Base-by-base conservation (phyloP, 2,888 invertebrate species). In the Helicoverpa assulta region DNA sequence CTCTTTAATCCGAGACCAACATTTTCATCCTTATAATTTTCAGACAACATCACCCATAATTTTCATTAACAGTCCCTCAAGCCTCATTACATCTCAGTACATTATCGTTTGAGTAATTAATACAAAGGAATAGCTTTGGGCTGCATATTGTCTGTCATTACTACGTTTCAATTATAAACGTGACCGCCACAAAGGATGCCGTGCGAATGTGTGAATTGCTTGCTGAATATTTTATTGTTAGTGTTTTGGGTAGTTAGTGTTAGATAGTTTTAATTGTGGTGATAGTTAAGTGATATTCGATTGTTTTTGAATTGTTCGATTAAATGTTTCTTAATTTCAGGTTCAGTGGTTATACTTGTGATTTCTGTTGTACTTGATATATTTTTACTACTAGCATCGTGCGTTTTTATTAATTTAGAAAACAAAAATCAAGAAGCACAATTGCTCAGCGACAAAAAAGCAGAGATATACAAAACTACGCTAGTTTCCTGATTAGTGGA, bases 81-180 rank as follows among this genome's bases (percentile, higher is more conserved):
- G 53, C 5, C 19, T 70, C 52, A 67, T 82, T 70, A 72, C 52
- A 51, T 2, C 50, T 52, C 29, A 52, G 65, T 26, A 57, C 55
- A 69, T 78, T 70, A 77, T 77, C 60, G 51, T 74, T 61, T 66
- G 54, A 77, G 70, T 80, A 71, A 71, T 86, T 86, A 85, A 83
- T 85, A 85, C 85, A 84, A 86, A 87, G 85, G 76, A 71, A 75
- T 63, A 67, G 79, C 85, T 77, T 19, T 43, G 77, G 85, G 82
- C 67, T 64, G 29, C 68, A 70, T 76, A 82, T 84, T 83, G 81
- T 85, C 77, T 85, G 73, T 85, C 80, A 85, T 85, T 77, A 83
- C 66, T 67, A 72, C 53, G 62, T 57, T 63, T 82, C 80, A 86
- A 85, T 84, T 85, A 83, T 82, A 72, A 81, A 75, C 80, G 78